Evolutionary conservation across 2,888 invertebrate genomes (phyloP), one percentile per base, ranked within the genome.

Genomic region (Mechanitis mazaeus): DNA sequence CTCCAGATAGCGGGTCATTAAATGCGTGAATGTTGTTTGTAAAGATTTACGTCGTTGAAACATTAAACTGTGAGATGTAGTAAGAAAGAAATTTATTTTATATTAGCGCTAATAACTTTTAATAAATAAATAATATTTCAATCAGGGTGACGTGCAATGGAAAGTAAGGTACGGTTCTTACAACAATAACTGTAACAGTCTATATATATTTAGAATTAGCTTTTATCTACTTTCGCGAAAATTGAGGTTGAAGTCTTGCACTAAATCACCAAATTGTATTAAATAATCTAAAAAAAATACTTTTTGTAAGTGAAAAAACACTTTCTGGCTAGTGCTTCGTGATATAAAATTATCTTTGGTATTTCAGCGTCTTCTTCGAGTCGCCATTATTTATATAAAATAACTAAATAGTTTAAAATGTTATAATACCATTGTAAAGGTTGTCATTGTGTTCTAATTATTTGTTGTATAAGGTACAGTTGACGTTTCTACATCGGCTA

Each of bases 241-340:
- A 81, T 83, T 75, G 79, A 78, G 72, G 80, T 84, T 84, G 85
- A 83, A 83, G 81, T 80, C 64, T 72, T 68, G 64, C 63, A 71
- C 74, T 75, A 82, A 81, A 83, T 82, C 74, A 74, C 75, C 81
- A 83, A 84, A 83, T 82, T 79, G 78, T 78, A 73, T 78, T 75
- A 79, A 75, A 74, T 70, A 81, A 81, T 80, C 80, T 77, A 78
- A 83, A 80, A 80, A 83, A 80, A 81, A 80, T 70, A 76, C 75
- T 78, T 81, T 79, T 79, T 77, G 70, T 78, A 77, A 77, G 20
- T 20, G 20, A 20, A 20, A 20, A 20, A 20, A 80, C 79, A 79
- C 79, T 85, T 85, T 78, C 82, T 81, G 81, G 83, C 85, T 84
- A 87, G 87, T 87, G 86, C 71, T 79, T 83, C 82, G 83, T 83